phyloP scores from a whole-genome alignment of 2,888 invertebrate genomes.

The Agrochola lota region DNA sequence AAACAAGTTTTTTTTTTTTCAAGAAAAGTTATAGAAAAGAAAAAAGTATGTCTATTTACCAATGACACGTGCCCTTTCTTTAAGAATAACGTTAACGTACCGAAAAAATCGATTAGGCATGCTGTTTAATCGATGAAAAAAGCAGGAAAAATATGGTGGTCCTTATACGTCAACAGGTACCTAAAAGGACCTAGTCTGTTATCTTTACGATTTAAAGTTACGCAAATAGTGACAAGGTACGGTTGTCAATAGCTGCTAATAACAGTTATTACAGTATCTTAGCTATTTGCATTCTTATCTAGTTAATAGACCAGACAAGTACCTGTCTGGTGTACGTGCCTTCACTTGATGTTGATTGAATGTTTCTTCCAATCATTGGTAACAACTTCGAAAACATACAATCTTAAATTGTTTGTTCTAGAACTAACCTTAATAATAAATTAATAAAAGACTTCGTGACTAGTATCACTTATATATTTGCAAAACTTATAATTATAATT shows the following conservation, averaged over 20 bases:
- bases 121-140: conserved; percentile 3
- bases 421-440: conserved; percentile 2
- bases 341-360: conserved; percentile 19
- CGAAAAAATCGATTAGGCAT: not conserved
- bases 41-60: not conserved
- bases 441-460: not conserved
- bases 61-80: not conserved
- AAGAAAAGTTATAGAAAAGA: not conserved
- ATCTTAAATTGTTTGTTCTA: not conserved
- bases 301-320: conserved; percentile 29
- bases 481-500: conserved; percentile 23
- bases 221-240: conserved; percentile 36
- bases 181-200: conserved; percentile 12
- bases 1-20: not conserved
- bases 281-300: conserved; percentile 52
- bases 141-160: not conserved
- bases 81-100: not conserved
- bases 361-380: conserved; percentile 14
- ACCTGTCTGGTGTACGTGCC: too few relatives aligned
- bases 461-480: conserved; percentile 15
- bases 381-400: not conserved
- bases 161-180: not conserved
- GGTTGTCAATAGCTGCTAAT: conserved; percentile 36
- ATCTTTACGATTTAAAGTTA: conserved; percentile 27
- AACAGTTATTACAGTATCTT: conserved; percentile 43